phyloP scores from a whole-genome alignment of 53 echinoderm and acorn worm genomes.

The Mesocentrotus franciscanus region DNA sequence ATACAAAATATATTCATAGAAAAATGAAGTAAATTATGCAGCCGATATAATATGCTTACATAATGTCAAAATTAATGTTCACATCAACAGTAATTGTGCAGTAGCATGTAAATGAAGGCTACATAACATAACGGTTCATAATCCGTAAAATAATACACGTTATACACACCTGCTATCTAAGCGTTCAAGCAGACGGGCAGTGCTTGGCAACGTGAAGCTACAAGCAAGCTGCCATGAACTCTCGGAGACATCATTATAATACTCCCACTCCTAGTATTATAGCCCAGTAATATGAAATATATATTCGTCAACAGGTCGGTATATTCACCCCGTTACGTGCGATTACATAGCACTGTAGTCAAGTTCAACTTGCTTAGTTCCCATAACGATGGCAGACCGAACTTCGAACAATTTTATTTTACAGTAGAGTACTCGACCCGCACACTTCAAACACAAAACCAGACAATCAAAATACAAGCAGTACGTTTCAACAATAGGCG shows the following conservation, averaged over 20 bases:
- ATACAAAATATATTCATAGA: no score
- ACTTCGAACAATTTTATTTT: neutral
- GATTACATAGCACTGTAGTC: neutral
- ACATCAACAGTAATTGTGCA: no score
- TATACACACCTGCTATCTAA: neutral
- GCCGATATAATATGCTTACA: no score
- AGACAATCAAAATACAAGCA: neutral
- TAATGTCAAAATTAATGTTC: no score
- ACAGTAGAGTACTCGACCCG: neutral
- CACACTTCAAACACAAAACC: neutral
- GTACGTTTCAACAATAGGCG: neutral
- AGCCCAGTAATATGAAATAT: neutral
- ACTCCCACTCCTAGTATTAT: neutral
- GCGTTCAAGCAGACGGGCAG: neutral
- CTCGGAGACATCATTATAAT: neutral
- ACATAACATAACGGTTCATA: neutral
- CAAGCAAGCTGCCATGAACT: neutral
- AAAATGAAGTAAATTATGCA: no score
- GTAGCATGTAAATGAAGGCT: no score
- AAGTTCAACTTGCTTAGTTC: neutral
- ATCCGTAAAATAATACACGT: neutral
- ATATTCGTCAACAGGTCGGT: neutral
- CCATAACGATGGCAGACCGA: neutral
- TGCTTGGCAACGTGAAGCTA: slow-evolving; percentile 19
- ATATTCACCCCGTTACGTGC: neutral